phyloP scores from a whole-genome alignment of 2,797 vertebrate species.

The Cuniculus paca region DNA sequence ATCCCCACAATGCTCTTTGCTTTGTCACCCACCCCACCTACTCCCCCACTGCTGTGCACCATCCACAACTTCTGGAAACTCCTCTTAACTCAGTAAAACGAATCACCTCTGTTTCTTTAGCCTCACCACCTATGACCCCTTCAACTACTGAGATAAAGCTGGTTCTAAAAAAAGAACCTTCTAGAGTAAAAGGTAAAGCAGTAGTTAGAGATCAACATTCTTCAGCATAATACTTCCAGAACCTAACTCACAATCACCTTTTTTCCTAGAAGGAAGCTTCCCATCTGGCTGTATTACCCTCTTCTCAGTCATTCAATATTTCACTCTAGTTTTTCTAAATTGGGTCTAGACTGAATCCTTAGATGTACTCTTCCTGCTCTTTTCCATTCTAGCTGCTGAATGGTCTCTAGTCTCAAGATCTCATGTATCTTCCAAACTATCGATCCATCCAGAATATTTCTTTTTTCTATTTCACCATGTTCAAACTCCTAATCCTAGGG shows the following conservation, averaged over 20 bases:
- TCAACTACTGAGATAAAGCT: not conserved
- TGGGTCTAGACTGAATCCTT: not conserved
- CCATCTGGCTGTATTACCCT: not conserved
- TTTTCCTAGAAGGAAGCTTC: not conserved
- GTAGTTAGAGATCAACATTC: not conserved
- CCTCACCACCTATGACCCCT: not conserved
- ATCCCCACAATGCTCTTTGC: not conserved
- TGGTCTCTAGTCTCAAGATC: not conserved
- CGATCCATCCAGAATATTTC: not conserved
- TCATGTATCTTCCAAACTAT: not conserved
- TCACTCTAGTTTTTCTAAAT: not conserved
- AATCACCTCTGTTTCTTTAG: slow-evolving; percentile 36
- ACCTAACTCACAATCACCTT: not conserved
- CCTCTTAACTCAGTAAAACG: not conserved
- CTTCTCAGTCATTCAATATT: not conserved
- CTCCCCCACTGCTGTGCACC: not conserved
- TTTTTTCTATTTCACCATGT: slow-evolving; percentile 16
- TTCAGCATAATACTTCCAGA: not conserved
- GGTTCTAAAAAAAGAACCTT: slow-evolving; percentile 7
- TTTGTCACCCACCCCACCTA: not conserved
- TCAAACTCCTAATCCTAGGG: slow-evolving; percentile 1
- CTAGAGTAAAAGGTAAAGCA: not conserved
- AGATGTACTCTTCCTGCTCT: not conserved
- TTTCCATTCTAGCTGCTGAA: not conserved
- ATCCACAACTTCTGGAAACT: not conserved